A percentile compares a stretch with the other conserved stretches of the same genome.
Evolutionary conservation across 2,113 vertebrate genomes (phyloP).

Genomic region (Pimephales promelas): DNA sequence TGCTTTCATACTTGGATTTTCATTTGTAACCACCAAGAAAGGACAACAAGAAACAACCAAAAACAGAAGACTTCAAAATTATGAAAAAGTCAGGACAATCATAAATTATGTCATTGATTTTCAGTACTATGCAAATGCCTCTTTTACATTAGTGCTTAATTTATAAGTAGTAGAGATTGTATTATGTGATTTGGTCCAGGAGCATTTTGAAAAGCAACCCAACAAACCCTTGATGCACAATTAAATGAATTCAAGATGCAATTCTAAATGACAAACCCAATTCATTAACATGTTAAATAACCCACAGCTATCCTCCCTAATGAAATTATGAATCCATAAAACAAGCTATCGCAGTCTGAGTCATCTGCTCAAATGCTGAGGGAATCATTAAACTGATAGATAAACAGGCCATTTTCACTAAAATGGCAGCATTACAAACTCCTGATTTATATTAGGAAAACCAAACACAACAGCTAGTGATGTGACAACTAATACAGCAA

Average conservation of each 20-base stretch:
- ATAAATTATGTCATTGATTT: background rate
- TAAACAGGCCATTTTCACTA: background rate
- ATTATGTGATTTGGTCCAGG: background rate
- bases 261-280: background rate
- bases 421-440: background rate
- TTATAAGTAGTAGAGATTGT: background rate
- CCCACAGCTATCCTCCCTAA: background rate
- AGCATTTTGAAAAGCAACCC: constrained; percentile 3
- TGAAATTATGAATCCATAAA: constrained; percentile 2
- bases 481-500: background rate
- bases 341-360: background rate
- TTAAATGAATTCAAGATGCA: background rate
- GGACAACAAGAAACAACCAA: background rate
- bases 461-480: background rate
- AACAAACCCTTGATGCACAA: background rate
- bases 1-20: background rate
- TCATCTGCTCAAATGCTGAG: constrained; percentile 11
- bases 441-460: background rate
- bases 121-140: background rate
- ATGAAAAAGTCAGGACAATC: background rate
- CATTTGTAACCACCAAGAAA: background rate
- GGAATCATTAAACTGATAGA: background rate
- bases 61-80: background rate
- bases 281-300: background rate
- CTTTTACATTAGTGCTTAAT: background rate